Evolutionary conservation across 2,113 vertebrate species (phyloP).

Genomic region (Poeciliopsis prolifica): DNA sequence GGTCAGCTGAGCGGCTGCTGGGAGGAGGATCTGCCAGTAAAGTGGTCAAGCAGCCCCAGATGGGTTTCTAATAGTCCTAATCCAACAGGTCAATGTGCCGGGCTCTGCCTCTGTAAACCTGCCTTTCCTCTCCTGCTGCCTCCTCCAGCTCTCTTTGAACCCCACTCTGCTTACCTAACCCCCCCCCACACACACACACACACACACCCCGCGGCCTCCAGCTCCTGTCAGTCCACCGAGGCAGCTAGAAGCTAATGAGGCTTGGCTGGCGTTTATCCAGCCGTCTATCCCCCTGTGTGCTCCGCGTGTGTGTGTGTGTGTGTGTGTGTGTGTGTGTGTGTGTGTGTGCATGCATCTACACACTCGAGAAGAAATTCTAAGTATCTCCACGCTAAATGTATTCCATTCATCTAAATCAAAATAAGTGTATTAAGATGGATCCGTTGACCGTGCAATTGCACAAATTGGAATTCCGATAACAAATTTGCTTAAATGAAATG

Average conservation of each 20-base stretch:
- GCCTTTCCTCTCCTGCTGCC: conserved; percentile 61
- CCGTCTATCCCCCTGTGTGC: conserved; percentile 53
- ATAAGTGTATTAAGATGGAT: conserved; percentile 31
- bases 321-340: neutral
- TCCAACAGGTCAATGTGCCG: conserved; percentile 73
- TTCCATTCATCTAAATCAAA: conserved; percentile 46
- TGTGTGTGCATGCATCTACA: conserved; percentile 9
- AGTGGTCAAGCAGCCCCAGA: conserved; percentile 78
- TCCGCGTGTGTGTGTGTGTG: neutral
- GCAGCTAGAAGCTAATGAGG: conserved; percentile 77
- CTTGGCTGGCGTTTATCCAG: conserved; percentile 78
- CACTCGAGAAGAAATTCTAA: conserved; percentile 15
- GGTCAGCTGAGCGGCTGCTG: conserved; percentile 69
- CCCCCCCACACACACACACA: neutral
- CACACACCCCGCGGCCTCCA: conserved; percentile 19
- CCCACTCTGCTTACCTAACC: conserved; percentile 70
- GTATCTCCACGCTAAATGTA: conserved; percentile 30
- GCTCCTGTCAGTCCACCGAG: conserved; percentile 67
- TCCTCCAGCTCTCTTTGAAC: conserved; percentile 62
- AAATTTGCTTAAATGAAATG: no score
- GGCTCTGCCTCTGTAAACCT: conserved; percentile 52
- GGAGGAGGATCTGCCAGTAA: conserved; percentile 68
- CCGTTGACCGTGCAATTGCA: no score
- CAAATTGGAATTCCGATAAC: no score
- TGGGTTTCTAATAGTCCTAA: conserved; percentile 79